Evolutionary conservation across 2,113 vertebrate genomes (phyloP).

Genomic region (Motacilla alba): DNA sequence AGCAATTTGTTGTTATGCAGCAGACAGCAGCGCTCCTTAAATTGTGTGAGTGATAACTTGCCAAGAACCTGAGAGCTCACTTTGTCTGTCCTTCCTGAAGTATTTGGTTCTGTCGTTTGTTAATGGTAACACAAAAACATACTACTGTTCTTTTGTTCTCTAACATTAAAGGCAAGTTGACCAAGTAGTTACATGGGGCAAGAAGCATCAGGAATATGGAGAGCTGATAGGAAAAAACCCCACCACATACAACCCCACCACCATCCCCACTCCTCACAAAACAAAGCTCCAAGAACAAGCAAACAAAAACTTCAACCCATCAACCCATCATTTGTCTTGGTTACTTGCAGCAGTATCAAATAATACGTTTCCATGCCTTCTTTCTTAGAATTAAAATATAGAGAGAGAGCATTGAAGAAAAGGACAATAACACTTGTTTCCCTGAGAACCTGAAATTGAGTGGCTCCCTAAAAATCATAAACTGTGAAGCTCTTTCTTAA

Average conservation of each 20-base stretch:
- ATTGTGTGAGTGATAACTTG: neutral
- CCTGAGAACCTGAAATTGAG: neutral
- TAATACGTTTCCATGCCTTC: neutral
- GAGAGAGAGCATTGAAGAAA: neutral
- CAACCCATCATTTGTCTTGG: neutral
- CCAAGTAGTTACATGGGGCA: neutral
- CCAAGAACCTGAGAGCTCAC: neutral
- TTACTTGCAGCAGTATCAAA: neutral
- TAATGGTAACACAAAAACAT: neutral
- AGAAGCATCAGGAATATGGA: neutral
- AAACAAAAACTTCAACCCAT: neutral
- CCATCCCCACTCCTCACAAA: neutral
- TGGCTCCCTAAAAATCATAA: neutral
- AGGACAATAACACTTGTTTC: neutral
- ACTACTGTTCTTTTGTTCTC: neutral
- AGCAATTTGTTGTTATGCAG: constrained; percentile 6
- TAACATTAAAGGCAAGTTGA: neutral
- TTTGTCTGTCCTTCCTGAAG: neutral
- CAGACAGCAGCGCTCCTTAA: constrained; percentile 32
- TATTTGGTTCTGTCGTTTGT: neutral
- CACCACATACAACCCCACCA: neutral
- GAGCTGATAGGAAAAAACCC: accelerated
- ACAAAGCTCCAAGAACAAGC: neutral
- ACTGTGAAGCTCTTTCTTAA: neutral
- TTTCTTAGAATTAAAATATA: neutral